Percentiles rank a stretch among this genome's conserved stretches.
Conservation (phyloP, 1,140 invertebrate genomes). For the Lithobius niger region DNA sequence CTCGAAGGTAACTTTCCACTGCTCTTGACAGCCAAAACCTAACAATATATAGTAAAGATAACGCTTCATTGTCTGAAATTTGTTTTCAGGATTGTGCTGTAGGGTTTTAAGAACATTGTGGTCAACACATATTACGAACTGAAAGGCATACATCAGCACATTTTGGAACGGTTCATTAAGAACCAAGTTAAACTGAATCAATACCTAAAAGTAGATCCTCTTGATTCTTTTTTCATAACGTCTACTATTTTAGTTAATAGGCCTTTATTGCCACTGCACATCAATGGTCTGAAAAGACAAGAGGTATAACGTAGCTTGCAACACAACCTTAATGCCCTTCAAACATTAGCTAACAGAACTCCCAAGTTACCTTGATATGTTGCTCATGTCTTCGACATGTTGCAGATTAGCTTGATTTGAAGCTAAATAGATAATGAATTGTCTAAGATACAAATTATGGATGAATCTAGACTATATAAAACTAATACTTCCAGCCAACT, state of each 20-base stretch:
- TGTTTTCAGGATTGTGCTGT: background rate
- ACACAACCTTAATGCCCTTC: too few relatives aligned
- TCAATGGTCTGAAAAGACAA: slow-evolving; percentile 26
- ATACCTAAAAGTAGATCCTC: slow-evolving; percentile 32
- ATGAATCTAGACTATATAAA: too few relatives aligned
- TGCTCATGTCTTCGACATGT: too few relatives aligned
- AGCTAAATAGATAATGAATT: too few relatives aligned
- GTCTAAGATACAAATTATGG: too few relatives aligned
- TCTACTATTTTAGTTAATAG: slow-evolving; percentile 34
- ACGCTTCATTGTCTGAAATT: background rate
- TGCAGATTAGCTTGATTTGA: too few relatives aligned
- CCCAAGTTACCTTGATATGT: too few relatives aligned
- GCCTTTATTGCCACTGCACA: slow-evolving; percentile 32
- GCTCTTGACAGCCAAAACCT: slow-evolving; percentile 38
- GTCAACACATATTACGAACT: too few relatives aligned
- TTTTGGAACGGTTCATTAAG: background rate
- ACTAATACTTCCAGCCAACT: too few relatives aligned
- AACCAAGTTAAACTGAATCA: background rate
- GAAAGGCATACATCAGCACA: too few relatives aligned
- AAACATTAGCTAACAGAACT: too few relatives aligned
- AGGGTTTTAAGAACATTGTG: background rate
- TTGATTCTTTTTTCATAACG: slow-evolving; percentile 35
- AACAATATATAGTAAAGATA: slow-evolving; percentile 6
- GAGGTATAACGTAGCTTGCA: too few relatives aligned
- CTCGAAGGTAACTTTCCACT: slow-evolving; percentile 37